Conservation (phyloP, 1,140 invertebrate species). For the Magallana ariakensis region DNA sequence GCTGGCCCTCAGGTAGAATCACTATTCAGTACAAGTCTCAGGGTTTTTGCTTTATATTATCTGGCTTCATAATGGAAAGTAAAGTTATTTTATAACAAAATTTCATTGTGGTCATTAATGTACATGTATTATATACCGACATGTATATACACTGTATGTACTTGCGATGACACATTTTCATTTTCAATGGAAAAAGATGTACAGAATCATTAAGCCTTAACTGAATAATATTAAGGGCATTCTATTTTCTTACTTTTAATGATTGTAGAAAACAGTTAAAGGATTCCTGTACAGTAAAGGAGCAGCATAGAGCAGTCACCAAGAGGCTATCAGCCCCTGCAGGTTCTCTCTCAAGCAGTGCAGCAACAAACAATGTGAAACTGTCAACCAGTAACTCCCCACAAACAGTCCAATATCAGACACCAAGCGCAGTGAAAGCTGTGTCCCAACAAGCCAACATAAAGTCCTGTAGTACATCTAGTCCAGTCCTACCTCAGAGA, state of each 20-base stretch:
- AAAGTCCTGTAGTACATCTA: background rate
- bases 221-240: background rate
- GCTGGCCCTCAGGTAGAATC: slow-evolving; percentile 63
- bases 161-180: background rate
- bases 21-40: background rate
- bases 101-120: no score
- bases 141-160: no score
- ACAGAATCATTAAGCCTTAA: no score
- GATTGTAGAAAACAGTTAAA: background rate
- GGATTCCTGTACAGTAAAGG: background rate
- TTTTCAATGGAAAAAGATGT: background rate
- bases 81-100: no score
- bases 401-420: background rate
- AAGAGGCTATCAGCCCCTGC: slow-evolving; percentile 3
- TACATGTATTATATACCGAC: no score
- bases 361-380: background rate
- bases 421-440: background rate
- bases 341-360: background rate
- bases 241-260: background rate
- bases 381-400: slow-evolving; percentile 14
- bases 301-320: background rate
- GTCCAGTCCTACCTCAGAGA: background rate
- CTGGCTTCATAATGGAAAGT: no score
- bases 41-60: no score
- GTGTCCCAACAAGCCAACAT: background rate